Evolutionary conservation across 2,888 invertebrate species (phyloP).

Genomic region (Vanessa cardui): DNA sequence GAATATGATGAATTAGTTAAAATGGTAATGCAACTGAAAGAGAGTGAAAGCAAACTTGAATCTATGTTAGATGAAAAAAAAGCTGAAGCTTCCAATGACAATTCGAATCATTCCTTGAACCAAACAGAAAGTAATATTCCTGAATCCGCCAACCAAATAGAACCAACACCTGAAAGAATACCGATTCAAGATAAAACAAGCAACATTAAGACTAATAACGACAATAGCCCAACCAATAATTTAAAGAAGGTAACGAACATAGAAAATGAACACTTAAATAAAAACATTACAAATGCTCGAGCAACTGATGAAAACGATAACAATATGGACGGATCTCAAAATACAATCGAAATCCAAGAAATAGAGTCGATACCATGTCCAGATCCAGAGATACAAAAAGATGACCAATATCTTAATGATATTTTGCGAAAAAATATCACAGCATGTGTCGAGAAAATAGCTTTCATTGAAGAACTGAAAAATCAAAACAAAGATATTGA

Average conservation of each 20-base stretch:
- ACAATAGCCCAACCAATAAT: constrained; percentile 53
- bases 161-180: constrained; percentile 44
- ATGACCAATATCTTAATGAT: constrained; percentile 65
- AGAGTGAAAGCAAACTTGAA: constrained; percentile 86
- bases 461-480: constrained; percentile 74
- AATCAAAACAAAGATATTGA: constrained; percentile 56
- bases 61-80: constrained; percentile 73
- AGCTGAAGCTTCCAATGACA: constrained; percentile 65
- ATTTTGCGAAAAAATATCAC: constrained; percentile 70
- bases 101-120: constrained; percentile 41
- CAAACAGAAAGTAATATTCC: constrained; percentile 28
- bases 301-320: constrained; percentile 43
- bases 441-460: constrained; percentile 75
- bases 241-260: constrained; percentile 75
- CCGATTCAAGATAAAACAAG: constrained; percentile 49
- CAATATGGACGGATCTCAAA: constrained; percentile 37
- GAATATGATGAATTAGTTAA: constrained; percentile 84
- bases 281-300: constrained; percentile 58
- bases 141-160: constrained; percentile 43
- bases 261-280: constrained; percentile 77
- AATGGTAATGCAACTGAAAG: constrained; percentile 87
- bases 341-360: constrained; percentile 52
- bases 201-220: constrained; percentile 57
- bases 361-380: constrained; percentile 48
- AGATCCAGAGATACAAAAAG: constrained; percentile 51